Percentiles rank a stretch among this genome's conserved stretches.
Conservation (phyloP, 2,797 vertebrate species). For the Fringilla coelebs region DNA sequence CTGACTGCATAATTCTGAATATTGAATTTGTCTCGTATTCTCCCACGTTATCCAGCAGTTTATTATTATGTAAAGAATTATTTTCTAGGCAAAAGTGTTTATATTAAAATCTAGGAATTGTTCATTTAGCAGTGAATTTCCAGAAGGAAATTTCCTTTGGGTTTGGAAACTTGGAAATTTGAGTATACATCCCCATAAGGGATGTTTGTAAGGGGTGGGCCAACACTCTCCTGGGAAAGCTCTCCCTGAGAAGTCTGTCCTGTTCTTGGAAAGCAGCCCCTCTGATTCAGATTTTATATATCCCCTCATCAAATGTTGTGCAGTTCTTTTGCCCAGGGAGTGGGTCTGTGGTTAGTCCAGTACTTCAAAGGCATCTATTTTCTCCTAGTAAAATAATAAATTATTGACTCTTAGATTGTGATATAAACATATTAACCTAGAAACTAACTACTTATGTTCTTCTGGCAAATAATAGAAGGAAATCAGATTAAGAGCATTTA, state of each 20-base stretch:
- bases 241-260: neutral
- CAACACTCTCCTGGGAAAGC: neutral
- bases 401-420: neutral
- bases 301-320: neutral
- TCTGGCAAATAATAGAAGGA: neutral
- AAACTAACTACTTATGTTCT: neutral
- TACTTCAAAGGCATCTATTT: neutral
- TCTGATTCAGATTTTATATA: neutral
- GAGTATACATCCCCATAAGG: neutral
- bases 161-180: neutral
- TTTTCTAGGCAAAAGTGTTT: neutral
- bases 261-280: neutral
- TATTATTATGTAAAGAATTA: neutral
- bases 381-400: neutral
- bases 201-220: neutral
- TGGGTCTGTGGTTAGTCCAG: neutral
- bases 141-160: neutral
- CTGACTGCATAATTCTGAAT: neutral
- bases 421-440: neutral
- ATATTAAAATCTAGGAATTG: neutral
- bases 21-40: neutral
- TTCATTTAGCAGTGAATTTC: neutral
- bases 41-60: neutral
- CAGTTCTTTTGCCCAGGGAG: neutral
- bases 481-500: conserved; percentile 28